A percentile compares a stretch with the other conserved stretches of the same genome.
Conservation (phyloP, 23 tunicate genomes). For the Halocynthia roretzi region DNA sequence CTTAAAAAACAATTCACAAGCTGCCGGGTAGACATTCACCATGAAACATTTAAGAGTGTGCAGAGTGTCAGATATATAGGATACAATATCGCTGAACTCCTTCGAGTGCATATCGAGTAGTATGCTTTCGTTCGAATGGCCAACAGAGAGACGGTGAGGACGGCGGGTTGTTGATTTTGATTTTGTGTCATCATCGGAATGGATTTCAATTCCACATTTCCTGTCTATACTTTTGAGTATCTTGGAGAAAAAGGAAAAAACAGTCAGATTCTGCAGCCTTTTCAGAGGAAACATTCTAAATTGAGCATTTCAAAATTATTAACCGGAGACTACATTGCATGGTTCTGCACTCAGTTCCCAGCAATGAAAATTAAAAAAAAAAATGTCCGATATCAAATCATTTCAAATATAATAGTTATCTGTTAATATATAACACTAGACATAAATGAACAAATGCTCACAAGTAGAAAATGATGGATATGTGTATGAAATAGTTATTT, state of each 20-base stretch:
- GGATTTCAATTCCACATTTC: conserved; percentile 23
- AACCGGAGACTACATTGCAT: too few species aligned
- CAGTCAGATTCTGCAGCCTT: too few species aligned
- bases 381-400: too few species aligned
- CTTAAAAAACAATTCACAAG: conserved; percentile 31
- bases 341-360: too few species aligned
- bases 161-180: conserved; percentile 16
- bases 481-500: too few species aligned
- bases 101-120: conserved; percentile 18
- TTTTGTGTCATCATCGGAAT: conserved; percentile 6
- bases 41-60: conserved; percentile 37
- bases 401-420: too few species aligned
- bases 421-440: too few species aligned
- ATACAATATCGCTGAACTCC: conserved; percentile 44
- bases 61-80: conserved; percentile 37
- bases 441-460: too few species aligned
- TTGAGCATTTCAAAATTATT: background rate
- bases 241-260: conserved; percentile 15
- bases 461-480: too few species aligned
- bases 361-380: too few species aligned
- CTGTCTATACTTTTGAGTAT: conserved; percentile 22
- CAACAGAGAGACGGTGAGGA: background rate
- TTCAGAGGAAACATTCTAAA: too few species aligned
- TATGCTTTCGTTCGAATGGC: background rate
- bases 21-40: conserved; percentile 40